Percentiles rank a stretch among this genome's conserved stretches.
These are phyloP conservation scores for Eudasyphora cyanicolor DNA, from an alignment of 2,888 invertebrate genomes.

Conservation along the genomic window DNA sequence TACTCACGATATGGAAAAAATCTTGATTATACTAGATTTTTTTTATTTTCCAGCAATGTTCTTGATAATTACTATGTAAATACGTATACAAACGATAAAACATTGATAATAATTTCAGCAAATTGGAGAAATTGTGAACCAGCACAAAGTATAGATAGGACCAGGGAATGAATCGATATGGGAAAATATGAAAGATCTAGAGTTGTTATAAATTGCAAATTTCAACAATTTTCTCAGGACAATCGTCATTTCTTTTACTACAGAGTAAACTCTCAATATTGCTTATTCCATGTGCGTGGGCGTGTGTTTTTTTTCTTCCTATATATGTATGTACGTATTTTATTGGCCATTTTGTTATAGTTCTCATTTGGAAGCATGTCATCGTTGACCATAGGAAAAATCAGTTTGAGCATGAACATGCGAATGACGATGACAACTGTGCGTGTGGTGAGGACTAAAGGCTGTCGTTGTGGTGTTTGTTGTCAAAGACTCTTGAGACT, in stretches of 20 bases:
- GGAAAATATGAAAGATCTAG: no score
- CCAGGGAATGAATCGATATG: background rate
- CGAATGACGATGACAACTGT: slow-evolving; percentile 67
- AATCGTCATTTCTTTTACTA: no score
- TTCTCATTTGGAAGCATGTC: slow-evolving; percentile 58
- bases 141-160: background rate
- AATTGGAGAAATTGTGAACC: slow-evolving; percentile 7
- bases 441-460: slow-evolving; percentile 41
- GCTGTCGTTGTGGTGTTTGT: slow-evolving; percentile 56
- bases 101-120: no score
- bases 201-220: no score
- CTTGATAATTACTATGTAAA: no score
- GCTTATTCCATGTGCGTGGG: background rate
- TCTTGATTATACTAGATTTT: no score
- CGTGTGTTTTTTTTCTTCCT: background rate
- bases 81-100: no score
- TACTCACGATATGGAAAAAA: no score
- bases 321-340: no score
- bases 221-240: no score
- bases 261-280: background rate
- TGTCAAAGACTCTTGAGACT: slow-evolving; percentile 53
- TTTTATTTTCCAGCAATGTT: no score
- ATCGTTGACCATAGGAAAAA: slow-evolving; percentile 69
- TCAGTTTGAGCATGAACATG: slow-evolving; percentile 73
- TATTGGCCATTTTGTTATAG: background rate